Conservation (phyloP, 2,888 invertebrate genomes). For the Octodonta nipae region DNA sequence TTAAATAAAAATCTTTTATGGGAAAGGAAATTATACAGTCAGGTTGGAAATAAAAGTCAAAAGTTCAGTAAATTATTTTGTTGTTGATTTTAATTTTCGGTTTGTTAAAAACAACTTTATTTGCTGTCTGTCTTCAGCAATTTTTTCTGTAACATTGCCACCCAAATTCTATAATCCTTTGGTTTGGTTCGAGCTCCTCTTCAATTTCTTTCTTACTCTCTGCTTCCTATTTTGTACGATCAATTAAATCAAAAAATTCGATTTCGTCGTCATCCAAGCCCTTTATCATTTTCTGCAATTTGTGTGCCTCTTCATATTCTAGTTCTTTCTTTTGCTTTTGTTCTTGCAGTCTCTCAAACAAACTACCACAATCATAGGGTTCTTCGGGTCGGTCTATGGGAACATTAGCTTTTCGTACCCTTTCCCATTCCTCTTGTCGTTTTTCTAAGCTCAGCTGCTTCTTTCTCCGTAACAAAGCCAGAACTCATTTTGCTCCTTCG, state of each 20-base stretch:
- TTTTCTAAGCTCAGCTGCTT: conserved; percentile 66
- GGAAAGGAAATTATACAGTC: too few species aligned
- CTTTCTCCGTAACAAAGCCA: conserved; percentile 80
- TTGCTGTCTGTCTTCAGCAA: too few species aligned
- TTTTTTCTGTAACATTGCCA: conserved; percentile 53
- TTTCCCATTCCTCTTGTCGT: conserved; percentile 95
- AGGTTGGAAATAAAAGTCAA: too few species aligned
- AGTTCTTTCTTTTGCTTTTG: conserved; percentile 82
- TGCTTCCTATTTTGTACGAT: conserved; percentile 70
- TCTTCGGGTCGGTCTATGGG: conserved; percentile 85
- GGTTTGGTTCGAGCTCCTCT: conserved; percentile 73
- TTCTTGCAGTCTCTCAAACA: conserved; percentile 87
- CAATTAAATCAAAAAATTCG: conserved; percentile 83
- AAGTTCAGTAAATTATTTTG: too few species aligned
- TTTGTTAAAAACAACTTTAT: too few species aligned
- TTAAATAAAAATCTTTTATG: too few species aligned
- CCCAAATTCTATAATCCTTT: conserved; percentile 64
- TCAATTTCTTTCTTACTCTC: conserved; percentile 73
- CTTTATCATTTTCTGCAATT: conserved; percentile 78
- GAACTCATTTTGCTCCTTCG: conserved; percentile 82
- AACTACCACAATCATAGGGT: conserved; percentile 63
- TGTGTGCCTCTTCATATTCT: conserved; percentile 90
- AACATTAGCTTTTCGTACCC: conserved; percentile 78
- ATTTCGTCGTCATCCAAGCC: conserved; percentile 94
- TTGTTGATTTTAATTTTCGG: too few species aligned